Conservation (phyloP, 2,113 vertebrate genomes). For the Silurus meridionalis region DNA sequence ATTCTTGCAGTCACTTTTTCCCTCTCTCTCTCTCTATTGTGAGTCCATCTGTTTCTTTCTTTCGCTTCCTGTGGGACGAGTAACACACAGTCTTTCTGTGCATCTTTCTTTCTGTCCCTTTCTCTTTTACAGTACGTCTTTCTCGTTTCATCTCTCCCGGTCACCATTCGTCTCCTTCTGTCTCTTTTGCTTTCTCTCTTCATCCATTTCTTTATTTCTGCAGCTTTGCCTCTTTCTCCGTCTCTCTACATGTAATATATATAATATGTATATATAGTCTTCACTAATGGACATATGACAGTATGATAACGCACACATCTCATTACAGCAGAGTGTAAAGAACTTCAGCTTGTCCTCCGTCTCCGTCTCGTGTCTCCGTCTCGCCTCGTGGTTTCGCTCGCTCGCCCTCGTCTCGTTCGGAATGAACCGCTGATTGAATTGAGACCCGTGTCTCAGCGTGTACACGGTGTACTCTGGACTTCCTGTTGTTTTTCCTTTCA, state of each 20-base stretch:
- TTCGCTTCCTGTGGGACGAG: not conserved
- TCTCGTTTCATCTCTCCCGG: too few species aligned
- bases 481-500: not conserved
- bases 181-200: not conserved
- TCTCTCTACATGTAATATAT: not conserved
- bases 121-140: not conserved
- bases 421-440: not conserved
- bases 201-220: not conserved
- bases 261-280: not conserved
- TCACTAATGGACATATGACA: conserved; percentile 3
- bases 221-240: not conserved
- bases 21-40: not conserved
- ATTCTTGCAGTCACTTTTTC: not conserved
- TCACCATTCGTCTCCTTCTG: not conserved
- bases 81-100: not conserved
- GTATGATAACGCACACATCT: not conserved
- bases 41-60: not conserved
- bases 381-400: not conserved
- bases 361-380: not conserved
- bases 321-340: not conserved
- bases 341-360: not conserved
- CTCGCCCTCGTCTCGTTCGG: not conserved
- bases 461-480: not conserved
- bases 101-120: not conserved
- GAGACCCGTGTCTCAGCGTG: not conserved